phyloP scores from a whole-genome alignment of 53 echinoderm and acorn worm genomes.

The Actinopyga echinites region DNA sequence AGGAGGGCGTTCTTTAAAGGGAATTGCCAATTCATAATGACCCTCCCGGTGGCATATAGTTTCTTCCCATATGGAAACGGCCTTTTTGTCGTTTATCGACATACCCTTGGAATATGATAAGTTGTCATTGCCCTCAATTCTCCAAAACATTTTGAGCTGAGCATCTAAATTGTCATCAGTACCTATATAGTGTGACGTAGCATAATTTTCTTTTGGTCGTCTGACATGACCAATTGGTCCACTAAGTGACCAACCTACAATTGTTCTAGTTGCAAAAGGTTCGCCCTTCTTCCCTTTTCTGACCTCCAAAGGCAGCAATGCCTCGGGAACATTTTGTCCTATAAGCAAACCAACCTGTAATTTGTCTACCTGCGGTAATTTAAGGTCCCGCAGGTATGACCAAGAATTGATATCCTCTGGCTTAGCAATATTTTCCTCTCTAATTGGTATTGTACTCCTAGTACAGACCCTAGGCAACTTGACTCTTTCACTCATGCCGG shows the following conservation, averaged over 20 bases:
- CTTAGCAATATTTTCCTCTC: slow-evolving; percentile 2
- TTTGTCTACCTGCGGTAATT: background rate
- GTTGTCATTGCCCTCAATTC: slow-evolving; percentile 43
- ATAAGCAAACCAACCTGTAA: background rate
- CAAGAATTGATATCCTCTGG: background rate
- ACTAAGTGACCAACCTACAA: slow-evolving; percentile 7
- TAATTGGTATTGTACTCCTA: background rate
- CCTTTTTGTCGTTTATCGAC: slow-evolving; percentile 30
- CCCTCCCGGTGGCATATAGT: background rate
- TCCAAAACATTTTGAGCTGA: slow-evolving; percentile 65
- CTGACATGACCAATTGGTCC: background rate
- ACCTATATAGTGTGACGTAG: slow-evolving; percentile 25
- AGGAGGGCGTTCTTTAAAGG: background rate
- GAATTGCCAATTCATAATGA: background rate
- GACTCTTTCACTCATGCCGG: background rate
- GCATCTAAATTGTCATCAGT: slow-evolving; percentile 49
- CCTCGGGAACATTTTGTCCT: slow-evolving; percentile 4
- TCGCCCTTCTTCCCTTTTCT: slow-evolving; percentile 10
- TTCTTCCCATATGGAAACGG: background rate
- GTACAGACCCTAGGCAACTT: background rate
- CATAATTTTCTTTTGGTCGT: background rate
- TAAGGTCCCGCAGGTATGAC: background rate
- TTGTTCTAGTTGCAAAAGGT: background rate
- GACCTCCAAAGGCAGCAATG: background rate
- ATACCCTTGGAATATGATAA: slow-evolving; percentile 16